These are phyloP conservation scores for Megalopta genalis DNA, from an alignment of 1,140 invertebrate species.

Conservation along the genomic window DNA sequence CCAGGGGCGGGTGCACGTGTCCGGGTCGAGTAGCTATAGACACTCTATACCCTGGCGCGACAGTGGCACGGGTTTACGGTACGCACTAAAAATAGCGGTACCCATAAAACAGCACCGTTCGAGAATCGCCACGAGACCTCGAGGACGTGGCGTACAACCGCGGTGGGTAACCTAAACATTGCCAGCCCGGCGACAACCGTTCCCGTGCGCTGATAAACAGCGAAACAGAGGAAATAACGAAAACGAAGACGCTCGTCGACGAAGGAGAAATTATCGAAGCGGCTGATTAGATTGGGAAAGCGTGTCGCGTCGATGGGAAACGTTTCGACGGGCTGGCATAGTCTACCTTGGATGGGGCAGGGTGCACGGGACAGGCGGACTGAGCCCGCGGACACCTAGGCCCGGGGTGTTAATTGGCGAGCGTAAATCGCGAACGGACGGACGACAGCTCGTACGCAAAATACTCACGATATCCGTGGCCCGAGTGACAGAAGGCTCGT, in stretches of 20 bases:
- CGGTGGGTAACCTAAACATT: conserved; percentile 38
- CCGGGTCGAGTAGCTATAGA: conserved; percentile 28
- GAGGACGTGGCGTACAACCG: conserved; percentile 34
- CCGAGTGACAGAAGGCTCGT: conserved; percentile 62
- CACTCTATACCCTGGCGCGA: conserved; percentile 47
- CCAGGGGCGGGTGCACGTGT: conserved; percentile 24
- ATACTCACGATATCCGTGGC: conserved; percentile 69
- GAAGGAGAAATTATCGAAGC: not conserved
- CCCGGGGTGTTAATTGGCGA: too few relatives aligned
- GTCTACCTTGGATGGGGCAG: not conserved
- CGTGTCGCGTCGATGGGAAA: not conserved
- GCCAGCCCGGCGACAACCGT: not conserved
- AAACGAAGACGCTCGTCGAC: too few relatives aligned
- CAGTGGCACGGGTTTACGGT: conserved; percentile 52
- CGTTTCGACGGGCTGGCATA: not conserved
- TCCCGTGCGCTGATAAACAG: too few relatives aligned
- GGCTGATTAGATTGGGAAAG: not conserved
- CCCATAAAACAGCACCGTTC: conserved; percentile 62
- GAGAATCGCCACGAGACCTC: conserved; percentile 51
- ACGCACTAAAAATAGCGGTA: conserved; percentile 67
- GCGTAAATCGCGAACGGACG: not conserved
- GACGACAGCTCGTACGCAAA: not conserved
- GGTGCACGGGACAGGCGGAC: not conserved
- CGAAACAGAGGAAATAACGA: too few relatives aligned
- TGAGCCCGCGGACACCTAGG: too few relatives aligned